A percentile compares a stretch with the other conserved stretches of the same genome.
phyloP scores from a whole-genome alignment of 2,113 vertebrate species.

The Microcebus griseorufus region DNA sequence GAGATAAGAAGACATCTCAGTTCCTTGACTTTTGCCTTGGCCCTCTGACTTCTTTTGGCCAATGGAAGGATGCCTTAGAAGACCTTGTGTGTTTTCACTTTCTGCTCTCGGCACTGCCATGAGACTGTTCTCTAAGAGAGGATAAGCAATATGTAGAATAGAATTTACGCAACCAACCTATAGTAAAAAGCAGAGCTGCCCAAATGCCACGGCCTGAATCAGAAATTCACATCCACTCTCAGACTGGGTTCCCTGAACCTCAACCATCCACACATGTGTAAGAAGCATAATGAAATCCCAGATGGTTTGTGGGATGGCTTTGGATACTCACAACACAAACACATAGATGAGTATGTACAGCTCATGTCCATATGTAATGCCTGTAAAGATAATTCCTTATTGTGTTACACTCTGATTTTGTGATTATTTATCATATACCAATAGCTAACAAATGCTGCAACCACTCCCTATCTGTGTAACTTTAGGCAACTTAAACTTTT shows the following conservation, averaged over 20 bases:
- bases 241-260: neutral
- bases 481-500: neutral
- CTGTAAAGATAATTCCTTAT: neutral
- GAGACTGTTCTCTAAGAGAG: neutral
- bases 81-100: neutral
- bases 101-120: neutral
- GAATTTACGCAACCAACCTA: neutral
- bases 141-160: neutral
- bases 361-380: neutral
- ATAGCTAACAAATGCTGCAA: neutral
- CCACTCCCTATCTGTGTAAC: neutral
- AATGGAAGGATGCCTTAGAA: neutral
- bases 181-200: neutral
- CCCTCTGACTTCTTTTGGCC: neutral
- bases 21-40: neutral
- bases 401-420: neutral
- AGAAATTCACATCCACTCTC: neutral
- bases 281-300: neutral
- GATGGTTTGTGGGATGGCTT: neutral
- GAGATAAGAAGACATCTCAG: neutral
- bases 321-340: neutral
- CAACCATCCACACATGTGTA: neutral
- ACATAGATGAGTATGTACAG: neutral
- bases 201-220: neutral
- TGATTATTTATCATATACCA: neutral